Conservation (phyloP, 1,140 invertebrate genomes). For the Dreissena polymorpha region DNA sequence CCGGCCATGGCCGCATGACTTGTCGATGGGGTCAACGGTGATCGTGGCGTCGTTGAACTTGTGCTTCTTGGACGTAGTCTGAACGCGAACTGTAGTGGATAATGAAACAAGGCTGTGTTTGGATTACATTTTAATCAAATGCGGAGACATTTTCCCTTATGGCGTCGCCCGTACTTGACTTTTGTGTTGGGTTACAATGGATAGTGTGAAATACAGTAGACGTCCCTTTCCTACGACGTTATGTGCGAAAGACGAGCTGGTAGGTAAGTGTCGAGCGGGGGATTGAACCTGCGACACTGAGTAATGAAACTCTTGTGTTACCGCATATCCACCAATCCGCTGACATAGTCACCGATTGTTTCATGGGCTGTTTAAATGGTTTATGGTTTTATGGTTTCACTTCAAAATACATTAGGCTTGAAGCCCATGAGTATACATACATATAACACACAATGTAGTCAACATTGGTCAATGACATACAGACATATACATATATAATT, state of each 20-base stretch:
- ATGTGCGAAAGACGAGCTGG: background rate
- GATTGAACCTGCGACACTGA: too few species aligned
- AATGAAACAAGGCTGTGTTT: background rate
- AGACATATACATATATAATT: too few species aligned
- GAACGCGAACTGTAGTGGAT: slow-evolving; percentile 31
- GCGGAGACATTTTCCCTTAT: background rate
- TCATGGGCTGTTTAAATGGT: too few species aligned
- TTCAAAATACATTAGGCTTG: too few species aligned
- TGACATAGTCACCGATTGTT: too few species aligned
- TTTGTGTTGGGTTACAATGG: background rate
- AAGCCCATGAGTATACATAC: too few species aligned
- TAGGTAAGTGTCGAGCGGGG: background rate
- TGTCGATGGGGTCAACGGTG: slow-evolving; percentile 26
- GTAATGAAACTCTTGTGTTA: too few species aligned
- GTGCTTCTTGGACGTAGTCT: slow-evolving; percentile 29
- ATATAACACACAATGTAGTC: too few species aligned
- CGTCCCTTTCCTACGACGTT: background rate
- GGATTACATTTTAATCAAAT: background rate
- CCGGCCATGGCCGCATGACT: slow-evolving; percentile 21
- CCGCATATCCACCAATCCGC: too few species aligned
- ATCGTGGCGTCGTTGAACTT: slow-evolving; percentile 58
- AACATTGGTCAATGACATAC: too few species aligned
- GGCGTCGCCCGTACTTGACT: background rate
- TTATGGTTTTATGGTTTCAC: too few species aligned
- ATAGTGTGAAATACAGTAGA: background rate